Evolutionary conservation across 2,888 invertebrate species (phyloP).

Genomic region (Nematopogon swammerdamellus): DNA sequence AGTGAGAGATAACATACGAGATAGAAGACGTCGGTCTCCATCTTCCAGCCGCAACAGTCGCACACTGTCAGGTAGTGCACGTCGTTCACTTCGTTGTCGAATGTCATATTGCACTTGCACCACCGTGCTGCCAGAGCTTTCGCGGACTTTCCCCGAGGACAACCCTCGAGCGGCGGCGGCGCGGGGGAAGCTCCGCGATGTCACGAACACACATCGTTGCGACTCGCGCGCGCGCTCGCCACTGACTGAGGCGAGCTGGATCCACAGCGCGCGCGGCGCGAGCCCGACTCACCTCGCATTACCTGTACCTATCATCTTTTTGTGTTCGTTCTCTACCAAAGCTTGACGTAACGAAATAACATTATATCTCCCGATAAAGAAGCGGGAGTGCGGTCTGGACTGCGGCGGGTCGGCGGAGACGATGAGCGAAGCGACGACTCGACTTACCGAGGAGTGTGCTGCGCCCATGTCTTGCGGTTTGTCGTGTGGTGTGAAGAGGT

Average conservation of each 20-base stretch:
- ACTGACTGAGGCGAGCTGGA: neutral
- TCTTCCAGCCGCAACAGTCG: slow-evolving; percentile 55
- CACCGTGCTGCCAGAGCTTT: slow-evolving; percentile 17
- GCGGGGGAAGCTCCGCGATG: slow-evolving; percentile 14
- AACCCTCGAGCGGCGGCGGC: slow-evolving; percentile 49
- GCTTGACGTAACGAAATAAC: too few relatives aligned
- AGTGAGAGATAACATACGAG: slow-evolving; percentile 49
- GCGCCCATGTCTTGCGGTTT: slow-evolving; percentile 25
- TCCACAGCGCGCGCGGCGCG: slow-evolving; percentile 14
- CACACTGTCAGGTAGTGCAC: slow-evolving; percentile 49
- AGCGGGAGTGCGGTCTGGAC: too few relatives aligned
- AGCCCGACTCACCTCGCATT: too few relatives aligned
- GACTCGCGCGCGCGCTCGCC: slow-evolving; percentile 8
- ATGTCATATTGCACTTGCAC: neutral
- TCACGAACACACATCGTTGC: slow-evolving; percentile 27
- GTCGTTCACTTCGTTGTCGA: slow-evolving; percentile 52
- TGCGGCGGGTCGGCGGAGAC: too few relatives aligned
- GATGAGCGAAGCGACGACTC: too few relatives aligned
- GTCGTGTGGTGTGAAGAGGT: slow-evolving; percentile 43
- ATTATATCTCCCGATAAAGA: too few relatives aligned
- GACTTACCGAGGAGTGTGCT: slow-evolving; percentile 4
- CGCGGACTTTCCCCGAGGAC: neutral
- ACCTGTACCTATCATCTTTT: too few relatives aligned
- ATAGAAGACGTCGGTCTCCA: slow-evolving; percentile 45
- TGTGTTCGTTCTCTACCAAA: too few relatives aligned